Evolutionary conservation across 2,797 vertebrate genomes (phyloP).

Genomic region (Melopsittacus undulatus): DNA sequence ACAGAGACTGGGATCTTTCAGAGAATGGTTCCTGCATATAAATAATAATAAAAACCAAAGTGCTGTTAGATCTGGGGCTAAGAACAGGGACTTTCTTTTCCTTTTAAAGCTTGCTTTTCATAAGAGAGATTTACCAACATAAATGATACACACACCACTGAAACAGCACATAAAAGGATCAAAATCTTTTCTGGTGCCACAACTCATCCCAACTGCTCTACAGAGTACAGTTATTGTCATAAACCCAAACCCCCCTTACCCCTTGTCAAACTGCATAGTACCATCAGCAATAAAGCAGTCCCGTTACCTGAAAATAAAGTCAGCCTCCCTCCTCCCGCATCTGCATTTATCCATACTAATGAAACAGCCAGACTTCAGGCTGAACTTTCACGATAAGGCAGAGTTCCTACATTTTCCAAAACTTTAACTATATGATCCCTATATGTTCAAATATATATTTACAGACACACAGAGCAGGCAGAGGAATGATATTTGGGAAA

Average conservation of each 20-base stretch:
- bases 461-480: not conserved
- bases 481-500: not conserved
- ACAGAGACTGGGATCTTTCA: slow-evolving; percentile 6
- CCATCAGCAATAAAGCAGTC: not conserved
- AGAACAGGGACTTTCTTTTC: slow-evolving; percentile 14
- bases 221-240: not conserved
- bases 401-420: not conserved
- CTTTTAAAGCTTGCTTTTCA: slow-evolving; percentile 22
- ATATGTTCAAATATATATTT: not conserved
- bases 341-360: not conserved
- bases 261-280: not conserved
- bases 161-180: not conserved
- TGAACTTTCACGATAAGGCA: not conserved
- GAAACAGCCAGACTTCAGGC: not conserved
- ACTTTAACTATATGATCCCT: not conserved
- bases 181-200: not conserved
- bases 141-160: not conserved
- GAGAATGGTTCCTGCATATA: slow-evolving; percentile 7
- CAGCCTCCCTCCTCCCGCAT: not conserved
- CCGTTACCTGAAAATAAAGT: not conserved
- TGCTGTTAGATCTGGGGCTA: not conserved
- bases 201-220: not conserved
- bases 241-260: not conserved
- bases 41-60: slow-evolving; percentile 16
- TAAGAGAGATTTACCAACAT: slow-evolving; percentile 37